These are phyloP conservation scores for Protodeltote pygarga DNA, from an alignment of 2,888 invertebrate genomes.

Conservation along the genomic window DNA sequence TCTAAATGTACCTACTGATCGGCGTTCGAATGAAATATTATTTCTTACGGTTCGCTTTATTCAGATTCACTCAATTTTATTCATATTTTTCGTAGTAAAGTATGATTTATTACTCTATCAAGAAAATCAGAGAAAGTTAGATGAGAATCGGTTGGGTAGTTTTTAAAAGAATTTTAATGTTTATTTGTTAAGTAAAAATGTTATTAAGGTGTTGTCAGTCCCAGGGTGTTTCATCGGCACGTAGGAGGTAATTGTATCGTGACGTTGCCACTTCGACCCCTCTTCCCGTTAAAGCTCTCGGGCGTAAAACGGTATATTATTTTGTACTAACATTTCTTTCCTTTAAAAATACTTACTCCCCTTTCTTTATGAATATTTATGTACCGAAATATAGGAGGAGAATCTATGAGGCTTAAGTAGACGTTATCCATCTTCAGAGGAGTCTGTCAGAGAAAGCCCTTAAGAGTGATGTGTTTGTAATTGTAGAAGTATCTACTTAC, in stretches of 20 bases:
- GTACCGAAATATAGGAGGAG: conserved; percentile 17
- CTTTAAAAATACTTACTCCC: conserved; percentile 39
- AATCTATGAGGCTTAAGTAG: conserved; percentile 37
- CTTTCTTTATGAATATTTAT: conserved; percentile 51
- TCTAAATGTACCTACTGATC: conserved; percentile 69
- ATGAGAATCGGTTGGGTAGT: conserved; percentile 21
- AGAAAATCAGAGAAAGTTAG: conserved; percentile 29
- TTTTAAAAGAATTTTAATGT: conserved; percentile 16
- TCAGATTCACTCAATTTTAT: conserved; percentile 52
- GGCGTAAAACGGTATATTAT: conserved; percentile 55
- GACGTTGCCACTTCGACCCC: conserved; percentile 61
- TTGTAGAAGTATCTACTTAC: neutral
- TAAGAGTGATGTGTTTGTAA: conserved; percentile 3
- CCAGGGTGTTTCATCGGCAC: conserved; percentile 49
- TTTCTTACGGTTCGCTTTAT: conserved; percentile 50
- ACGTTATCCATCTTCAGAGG: conserved; percentile 21
- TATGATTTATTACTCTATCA: conserved; percentile 47
- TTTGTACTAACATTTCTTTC: conserved; percentile 42
- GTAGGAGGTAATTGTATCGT: conserved; percentile 65
- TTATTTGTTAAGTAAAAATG: conserved; percentile 34
- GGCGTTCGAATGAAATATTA: conserved; percentile 63
- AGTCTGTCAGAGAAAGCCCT: conserved; percentile 10
- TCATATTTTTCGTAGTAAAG: conserved; percentile 52
- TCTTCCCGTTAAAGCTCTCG: conserved; percentile 45
- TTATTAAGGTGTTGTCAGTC: conserved; percentile 59